A percentile compares a stretch with the other conserved stretches of the same genome.
Evolutionary conservation across 2,888 invertebrate genomes (phyloP).

Genomic region (Aethes cnicana): DNA sequence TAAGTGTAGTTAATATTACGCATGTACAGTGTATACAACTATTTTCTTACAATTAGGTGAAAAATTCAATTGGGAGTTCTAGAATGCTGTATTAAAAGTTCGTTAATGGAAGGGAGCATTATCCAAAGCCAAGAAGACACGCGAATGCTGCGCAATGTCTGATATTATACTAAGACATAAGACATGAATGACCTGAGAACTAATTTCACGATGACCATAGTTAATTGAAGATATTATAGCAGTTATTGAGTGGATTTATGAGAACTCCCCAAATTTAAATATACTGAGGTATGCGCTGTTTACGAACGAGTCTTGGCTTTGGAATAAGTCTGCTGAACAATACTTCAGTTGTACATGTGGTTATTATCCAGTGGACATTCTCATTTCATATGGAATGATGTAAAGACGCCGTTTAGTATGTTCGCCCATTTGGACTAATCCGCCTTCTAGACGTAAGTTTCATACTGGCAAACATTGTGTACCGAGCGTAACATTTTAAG

Average conservation of each 20-base stretch:
- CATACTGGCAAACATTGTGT: constrained; percentile 19
- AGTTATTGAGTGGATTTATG: too few relatives aligned
- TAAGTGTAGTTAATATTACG: constrained; percentile 15
- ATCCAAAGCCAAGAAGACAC: too few relatives aligned
- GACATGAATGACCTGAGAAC: too few relatives aligned
- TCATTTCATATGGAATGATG: background rate
- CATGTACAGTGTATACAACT: constrained; percentile 23
- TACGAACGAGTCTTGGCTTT: constrained; percentile 2
- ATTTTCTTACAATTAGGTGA: constrained; percentile 21
- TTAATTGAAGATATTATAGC: too few relatives aligned
- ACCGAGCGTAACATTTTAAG: constrained; percentile 25
- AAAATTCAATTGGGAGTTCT: constrained; percentile 9
- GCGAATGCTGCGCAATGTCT: too few relatives aligned
- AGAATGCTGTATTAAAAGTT: constrained; percentile 5
- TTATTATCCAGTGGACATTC: constrained; percentile 2
- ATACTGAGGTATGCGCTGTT: constrained; percentile 9
- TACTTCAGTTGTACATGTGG: too few relatives aligned
- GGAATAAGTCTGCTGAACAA: background rate
- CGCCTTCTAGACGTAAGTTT: constrained; percentile 71
- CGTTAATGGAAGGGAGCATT: background rate
- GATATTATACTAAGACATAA: too few relatives aligned
- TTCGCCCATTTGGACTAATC: constrained; percentile 69
- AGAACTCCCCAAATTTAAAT: too few relatives aligned
- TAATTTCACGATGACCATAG: too few relatives aligned
- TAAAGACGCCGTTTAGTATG: constrained; percentile 39